Conservation (phyloP, 2,888 invertebrate genomes). For the Rhagonycha lutea region DNA sequence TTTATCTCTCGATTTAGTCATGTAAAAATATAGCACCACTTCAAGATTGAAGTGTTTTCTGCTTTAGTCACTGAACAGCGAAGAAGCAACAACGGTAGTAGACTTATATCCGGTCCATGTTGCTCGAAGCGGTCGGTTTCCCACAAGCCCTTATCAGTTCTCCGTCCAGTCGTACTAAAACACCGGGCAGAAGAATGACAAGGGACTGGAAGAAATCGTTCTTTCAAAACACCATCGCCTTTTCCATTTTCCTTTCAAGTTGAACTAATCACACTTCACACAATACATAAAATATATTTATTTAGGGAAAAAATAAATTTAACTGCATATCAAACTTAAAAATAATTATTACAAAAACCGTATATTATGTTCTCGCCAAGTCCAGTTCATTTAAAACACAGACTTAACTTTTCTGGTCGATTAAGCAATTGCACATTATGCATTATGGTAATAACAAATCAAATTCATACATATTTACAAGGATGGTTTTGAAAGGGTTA, state of each 20-base stretch:
- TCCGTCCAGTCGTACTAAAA: conserved; percentile 91
- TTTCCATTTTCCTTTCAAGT: background rate
- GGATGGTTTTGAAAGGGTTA: conserved; percentile 12
- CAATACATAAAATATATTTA: background rate
- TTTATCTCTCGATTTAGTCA: conserved; percentile 19
- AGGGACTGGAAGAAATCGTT: conserved; percentile 67
- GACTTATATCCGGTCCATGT: conserved; percentile 16
- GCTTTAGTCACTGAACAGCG: conserved; percentile 20
- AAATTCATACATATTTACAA: conserved; percentile 17
- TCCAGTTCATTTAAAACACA: background rate
- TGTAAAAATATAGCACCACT: conserved; percentile 19
- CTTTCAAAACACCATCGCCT: background rate
- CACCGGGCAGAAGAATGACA: conserved; percentile 96
- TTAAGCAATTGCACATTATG: conserved; percentile 5
- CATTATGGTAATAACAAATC: conserved; percentile 11
- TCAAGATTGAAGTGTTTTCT: conserved; percentile 10
- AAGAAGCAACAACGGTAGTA: conserved; percentile 16
- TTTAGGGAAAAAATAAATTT: background rate
- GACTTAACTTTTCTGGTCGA: background rate
- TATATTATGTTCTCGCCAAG: too few species aligned
- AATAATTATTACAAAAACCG: background rate
- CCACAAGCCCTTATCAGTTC: conserved; percentile 97
- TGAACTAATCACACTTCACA: background rate
- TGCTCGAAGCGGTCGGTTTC: conserved; percentile 58
- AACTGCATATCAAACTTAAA: background rate